Conservation (phyloP, 92 coral and sea anemone genomes). For the Porites lobata region DNA sequence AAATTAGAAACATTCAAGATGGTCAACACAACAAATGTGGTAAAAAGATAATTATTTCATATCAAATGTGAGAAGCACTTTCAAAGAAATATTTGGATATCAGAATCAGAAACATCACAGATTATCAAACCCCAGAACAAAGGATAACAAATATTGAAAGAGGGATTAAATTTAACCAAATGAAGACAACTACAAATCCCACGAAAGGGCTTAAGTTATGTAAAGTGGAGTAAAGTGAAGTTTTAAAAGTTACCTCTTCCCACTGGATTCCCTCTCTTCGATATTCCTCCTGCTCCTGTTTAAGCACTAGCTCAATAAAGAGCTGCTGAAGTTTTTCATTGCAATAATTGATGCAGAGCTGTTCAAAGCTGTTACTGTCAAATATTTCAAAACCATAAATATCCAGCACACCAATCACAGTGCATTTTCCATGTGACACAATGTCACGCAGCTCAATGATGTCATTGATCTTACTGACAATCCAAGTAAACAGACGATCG, state of each 20-base stretch:
- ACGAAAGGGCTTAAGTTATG: too few relatives aligned
- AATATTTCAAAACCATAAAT: slow-evolving; percentile 99
- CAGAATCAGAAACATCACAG: too few relatives aligned
- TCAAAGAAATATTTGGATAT: too few relatives aligned
- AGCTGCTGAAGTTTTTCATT: slow-evolving; percentile 98
- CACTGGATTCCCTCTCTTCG: slow-evolving; percentile 95
- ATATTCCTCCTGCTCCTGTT: slow-evolving; percentile 97
- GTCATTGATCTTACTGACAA: slow-evolving; percentile 89
- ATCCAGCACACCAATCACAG: slow-evolving; percentile 98
- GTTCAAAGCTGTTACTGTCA: slow-evolving; percentile 94
- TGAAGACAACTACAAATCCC: too few relatives aligned
- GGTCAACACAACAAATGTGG: too few relatives aligned
- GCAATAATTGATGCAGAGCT: slow-evolving; percentile 95
- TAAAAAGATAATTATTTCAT: too few relatives aligned
- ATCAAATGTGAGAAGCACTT: too few relatives aligned
- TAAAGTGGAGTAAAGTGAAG: neutral
- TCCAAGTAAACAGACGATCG: slow-evolving; percentile 97
- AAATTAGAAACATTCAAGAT: too few relatives aligned
- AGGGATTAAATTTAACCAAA: too few relatives aligned
- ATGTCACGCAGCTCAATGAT: slow-evolving; percentile 88
- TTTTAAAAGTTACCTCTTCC: slow-evolving; percentile 83
- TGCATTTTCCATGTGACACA: slow-evolving; percentile 88
- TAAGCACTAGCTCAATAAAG: slow-evolving; percentile 93
- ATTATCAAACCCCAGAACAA: too few relatives aligned
- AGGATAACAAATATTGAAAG: too few relatives aligned